Conservation (phyloP, 2,797 vertebrate species). For the Phalanger gymnotis region DNA sequence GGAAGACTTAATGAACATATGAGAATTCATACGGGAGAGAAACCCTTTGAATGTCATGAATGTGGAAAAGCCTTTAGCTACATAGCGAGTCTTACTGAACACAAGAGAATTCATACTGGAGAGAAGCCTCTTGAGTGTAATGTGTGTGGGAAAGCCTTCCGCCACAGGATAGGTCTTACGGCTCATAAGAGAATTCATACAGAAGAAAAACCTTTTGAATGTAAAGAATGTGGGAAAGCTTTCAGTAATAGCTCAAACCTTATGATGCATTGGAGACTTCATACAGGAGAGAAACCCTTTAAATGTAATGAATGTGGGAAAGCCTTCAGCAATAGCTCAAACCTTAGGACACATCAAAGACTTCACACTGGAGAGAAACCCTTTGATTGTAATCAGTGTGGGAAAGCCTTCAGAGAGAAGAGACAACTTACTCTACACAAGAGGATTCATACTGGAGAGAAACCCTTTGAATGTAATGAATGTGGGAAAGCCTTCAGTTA, state of each 20-base stretch:
- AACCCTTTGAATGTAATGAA: not conserved
- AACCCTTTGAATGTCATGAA: slow-evolving; percentile 31
- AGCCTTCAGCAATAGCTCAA: slow-evolving; percentile 42
- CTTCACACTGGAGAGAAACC: slow-evolving; percentile 34
- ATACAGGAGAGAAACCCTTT: slow-evolving; percentile 71
- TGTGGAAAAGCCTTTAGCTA: slow-evolving; percentile 62
- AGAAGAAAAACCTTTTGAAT: slow-evolving; percentile 76
- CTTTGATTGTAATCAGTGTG: slow-evolving; percentile 51
- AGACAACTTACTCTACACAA: slow-evolving; percentile 46
- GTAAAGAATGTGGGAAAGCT: slow-evolving; percentile 79
- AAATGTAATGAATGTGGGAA: slow-evolving; percentile 53
- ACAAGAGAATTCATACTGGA: slow-evolving; percentile 53
- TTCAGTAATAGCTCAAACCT: slow-evolving; percentile 82
- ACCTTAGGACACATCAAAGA: slow-evolving; percentile 42
- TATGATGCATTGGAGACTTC: slow-evolving; percentile 79
- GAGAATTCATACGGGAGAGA: slow-evolving; percentile 35
- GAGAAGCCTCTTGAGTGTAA: slow-evolving; percentile 25
- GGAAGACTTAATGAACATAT: slow-evolving; percentile 46
- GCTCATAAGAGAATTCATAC: slow-evolving; percentile 78
- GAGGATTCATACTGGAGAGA: slow-evolving; percentile 29
- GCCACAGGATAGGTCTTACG: slow-evolving; percentile 73
- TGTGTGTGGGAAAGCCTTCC: slow-evolving; percentile 45
- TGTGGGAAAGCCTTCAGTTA: not conserved
- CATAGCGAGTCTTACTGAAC: slow-evolving; percentile 39
- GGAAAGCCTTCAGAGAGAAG: slow-evolving; percentile 49